phyloP scores from a whole-genome alignment of 2,113 vertebrate genomes.

The Terrapene triunguis region DNA sequence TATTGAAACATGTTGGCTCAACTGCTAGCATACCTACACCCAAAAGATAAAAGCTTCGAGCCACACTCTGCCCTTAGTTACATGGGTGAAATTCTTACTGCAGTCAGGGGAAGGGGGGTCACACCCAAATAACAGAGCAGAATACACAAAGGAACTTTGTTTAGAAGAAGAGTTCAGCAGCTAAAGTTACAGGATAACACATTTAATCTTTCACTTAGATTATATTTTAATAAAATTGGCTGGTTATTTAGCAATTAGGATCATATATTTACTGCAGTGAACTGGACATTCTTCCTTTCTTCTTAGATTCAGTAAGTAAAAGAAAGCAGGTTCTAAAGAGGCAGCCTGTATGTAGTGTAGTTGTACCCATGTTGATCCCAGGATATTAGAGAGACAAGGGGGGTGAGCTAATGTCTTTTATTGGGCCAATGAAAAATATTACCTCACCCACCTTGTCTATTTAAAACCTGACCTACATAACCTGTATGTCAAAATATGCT shows the following conservation, averaged over 20 bases:
- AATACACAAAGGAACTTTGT: not conserved
- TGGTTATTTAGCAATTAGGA: not conserved
- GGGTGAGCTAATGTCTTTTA: not conserved
- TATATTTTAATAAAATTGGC: not conserved
- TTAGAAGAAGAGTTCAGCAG: not conserved
- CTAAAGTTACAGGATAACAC: not conserved
- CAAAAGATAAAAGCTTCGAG: not conserved
- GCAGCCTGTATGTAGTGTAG: not conserved
- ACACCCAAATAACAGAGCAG: not conserved
- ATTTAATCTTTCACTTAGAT: not conserved
- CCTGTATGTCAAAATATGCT: not conserved
- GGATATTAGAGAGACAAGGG: not conserved
- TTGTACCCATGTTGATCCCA: not conserved
- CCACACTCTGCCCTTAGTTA: not conserved
- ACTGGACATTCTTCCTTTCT: not conserved
- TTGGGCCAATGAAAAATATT: not conserved
- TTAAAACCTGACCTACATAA: conserved; percentile 10
- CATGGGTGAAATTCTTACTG: not conserved
- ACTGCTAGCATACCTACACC: not conserved
- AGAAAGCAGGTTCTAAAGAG: not conserved
- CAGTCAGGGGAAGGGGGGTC: not conserved
- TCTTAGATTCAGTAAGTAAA: not conserved
- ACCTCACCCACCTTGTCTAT: not conserved
- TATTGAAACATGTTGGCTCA: not conserved
- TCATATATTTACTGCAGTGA: not conserved